phyloP scores from a whole-genome alignment of 2,113 vertebrate genomes.

The Hirundichthys speculiger region DNA sequence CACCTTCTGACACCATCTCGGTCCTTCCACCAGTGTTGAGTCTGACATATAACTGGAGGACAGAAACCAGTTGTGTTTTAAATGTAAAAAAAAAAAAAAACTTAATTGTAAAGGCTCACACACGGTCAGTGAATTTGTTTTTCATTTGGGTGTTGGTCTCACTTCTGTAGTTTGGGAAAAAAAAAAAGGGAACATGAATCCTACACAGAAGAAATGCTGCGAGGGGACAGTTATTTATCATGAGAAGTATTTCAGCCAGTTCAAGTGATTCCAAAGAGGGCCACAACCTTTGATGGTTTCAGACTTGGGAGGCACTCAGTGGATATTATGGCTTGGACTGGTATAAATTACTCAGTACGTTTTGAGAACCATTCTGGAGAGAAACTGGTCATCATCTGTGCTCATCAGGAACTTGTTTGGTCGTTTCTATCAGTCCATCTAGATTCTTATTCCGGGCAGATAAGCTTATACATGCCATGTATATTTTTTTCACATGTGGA shows the following conservation, averaged over 20 bases:
- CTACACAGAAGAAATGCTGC: not conserved
- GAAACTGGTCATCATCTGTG: not conserved
- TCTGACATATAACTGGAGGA: slow-evolving; percentile 23
- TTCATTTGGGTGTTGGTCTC: too few relatives aligned
- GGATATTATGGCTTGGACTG: too few relatives aligned
- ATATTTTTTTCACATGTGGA: too few relatives aligned
- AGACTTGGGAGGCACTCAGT: too few relatives aligned
- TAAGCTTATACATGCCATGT: slow-evolving; percentile 1
- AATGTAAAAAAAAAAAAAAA: slow-evolving; percentile 25
- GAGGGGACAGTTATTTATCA: too few relatives aligned
- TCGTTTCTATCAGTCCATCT: not conserved
- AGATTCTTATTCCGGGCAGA: not conserved
- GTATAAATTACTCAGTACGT: too few relatives aligned
- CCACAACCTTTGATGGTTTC: too few relatives aligned
- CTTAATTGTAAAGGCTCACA: slow-evolving; percentile 21
- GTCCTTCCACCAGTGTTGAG: slow-evolving; percentile 17
- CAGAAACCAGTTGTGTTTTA: slow-evolving; percentile 27
- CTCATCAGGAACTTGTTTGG: not conserved
- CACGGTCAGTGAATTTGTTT: too few relatives aligned
- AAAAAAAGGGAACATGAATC: not conserved
- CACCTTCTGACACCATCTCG: not conserved
- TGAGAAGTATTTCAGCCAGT: not conserved
- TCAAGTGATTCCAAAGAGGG: too few relatives aligned
- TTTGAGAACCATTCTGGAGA: too few relatives aligned
- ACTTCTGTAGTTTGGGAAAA: too few relatives aligned